These are phyloP conservation scores for Pachyramphus minor DNA, from an alignment of 2,113 vertebrate species.

Conservation along the genomic window DNA sequence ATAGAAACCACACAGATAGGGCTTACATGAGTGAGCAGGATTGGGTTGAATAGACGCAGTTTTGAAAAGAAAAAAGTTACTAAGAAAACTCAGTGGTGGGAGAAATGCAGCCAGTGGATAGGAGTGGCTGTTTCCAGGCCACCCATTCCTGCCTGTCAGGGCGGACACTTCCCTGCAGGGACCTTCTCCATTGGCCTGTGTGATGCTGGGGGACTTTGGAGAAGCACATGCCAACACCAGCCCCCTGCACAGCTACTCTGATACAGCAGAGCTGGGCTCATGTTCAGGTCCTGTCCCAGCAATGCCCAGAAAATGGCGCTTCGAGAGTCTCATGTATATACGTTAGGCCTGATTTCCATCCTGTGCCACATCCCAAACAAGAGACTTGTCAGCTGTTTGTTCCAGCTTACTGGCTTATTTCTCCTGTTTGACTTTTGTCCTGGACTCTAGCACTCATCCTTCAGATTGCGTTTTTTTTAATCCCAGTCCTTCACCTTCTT, in stretches of 20 bases:
- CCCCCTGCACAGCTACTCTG: neutral
- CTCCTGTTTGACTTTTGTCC: neutral
- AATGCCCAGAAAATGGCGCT: neutral
- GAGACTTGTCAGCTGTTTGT: neutral
- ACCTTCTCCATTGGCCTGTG: neutral
- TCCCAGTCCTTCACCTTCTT: neutral
- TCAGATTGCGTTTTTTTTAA: neutral
- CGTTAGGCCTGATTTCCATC: neutral
- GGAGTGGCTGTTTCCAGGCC: neutral
- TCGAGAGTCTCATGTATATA: neutral
- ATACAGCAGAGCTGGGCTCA: neutral
- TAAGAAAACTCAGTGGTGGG: accelerated
- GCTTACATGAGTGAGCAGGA: neutral
- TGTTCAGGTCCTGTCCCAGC: neutral
- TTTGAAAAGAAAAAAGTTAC: neutral
- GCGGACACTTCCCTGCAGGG: neutral
- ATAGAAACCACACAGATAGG: neutral
- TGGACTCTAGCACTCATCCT: neutral
- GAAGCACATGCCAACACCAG: neutral
- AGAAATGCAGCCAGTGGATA: neutral
- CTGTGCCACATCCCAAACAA: neutral
- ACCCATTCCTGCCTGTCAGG: too few species aligned
- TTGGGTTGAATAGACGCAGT: accelerated
- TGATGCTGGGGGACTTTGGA: neutral
- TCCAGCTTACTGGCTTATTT: neutral